A percentile compares a stretch with the other conserved stretches of the same genome.
These are phyloP conservation scores for Cryptoblepharus egeriae DNA, from an alignment of 2,797 vertebrate species.

Conservation along the genomic window DNA sequence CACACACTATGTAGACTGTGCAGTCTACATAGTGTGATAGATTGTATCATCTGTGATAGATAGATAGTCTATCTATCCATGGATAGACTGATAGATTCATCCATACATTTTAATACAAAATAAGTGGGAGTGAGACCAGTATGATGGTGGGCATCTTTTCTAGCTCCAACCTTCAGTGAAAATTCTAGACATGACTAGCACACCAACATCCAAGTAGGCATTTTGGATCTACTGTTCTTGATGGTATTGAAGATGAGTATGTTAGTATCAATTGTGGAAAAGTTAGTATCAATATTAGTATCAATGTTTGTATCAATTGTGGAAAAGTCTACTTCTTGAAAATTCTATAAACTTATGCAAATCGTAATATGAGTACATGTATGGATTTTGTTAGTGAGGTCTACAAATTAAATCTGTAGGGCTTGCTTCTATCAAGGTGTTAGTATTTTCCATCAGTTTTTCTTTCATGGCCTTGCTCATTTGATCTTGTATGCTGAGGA, in stretches of 20 bases:
- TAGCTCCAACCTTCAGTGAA: no score
- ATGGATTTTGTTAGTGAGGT: neutral
- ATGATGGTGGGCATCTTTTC: no score
- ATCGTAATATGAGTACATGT: neutral
- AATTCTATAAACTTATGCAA: neutral
- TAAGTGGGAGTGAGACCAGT: no score
- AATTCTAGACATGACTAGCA: no score
- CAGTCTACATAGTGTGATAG: no score
- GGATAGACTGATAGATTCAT: no score
- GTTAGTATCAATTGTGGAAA: neutral
- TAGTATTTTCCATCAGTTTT: conserved; percentile 1
- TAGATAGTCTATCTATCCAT: no score
- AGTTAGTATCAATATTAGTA: no score
- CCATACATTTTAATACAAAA: no score
- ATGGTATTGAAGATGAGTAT: neutral
- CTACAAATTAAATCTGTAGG: neutral
- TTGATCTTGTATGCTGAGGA: neutral
- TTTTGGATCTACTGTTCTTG: neutral
- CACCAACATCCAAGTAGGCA: no score
- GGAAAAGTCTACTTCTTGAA: neutral
- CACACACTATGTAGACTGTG: no score
- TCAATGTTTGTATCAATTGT: neutral
- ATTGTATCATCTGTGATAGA: no score
- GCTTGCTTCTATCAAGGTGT: conserved; percentile 9
- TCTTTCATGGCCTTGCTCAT: neutral